A percentile compares a stretch with the other conserved stretches of the same genome.
These are phyloP conservation scores for Diadumene lineata DNA, from an alignment of 92 coral and sea anemone genomes.

Conservation along the genomic window DNA sequence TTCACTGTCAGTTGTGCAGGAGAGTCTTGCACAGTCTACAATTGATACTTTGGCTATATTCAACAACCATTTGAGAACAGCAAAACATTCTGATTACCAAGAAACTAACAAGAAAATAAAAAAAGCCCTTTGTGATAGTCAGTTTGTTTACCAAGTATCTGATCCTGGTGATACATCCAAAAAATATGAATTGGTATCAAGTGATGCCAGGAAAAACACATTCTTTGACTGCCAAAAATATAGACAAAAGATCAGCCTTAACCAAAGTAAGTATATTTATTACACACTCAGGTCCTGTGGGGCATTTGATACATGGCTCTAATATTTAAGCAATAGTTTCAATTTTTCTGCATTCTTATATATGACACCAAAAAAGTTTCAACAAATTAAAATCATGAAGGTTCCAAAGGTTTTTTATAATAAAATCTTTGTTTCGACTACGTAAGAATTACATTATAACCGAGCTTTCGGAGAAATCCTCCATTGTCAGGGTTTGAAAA, in stretches of 20 bases:
- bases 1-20: background rate
- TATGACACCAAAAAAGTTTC: too few species aligned
- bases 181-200: background rate
- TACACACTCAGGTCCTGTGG: too few species aligned
- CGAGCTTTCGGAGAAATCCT: too few species aligned
- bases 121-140: background rate
- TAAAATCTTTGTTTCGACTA: too few species aligned
- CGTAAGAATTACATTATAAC: too few species aligned
- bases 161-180: background rate
- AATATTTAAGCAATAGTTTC: too few species aligned
- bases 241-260: background rate
- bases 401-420: too few species aligned
- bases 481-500: too few species aligned
- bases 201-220: background rate
- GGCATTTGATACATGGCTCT: too few species aligned
- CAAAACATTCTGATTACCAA: background rate
- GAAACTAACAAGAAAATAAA: conserved; percentile 2
- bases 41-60: background rate
- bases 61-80: background rate
- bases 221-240: conserved; percentile 3
- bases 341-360: too few species aligned
- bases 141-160: background rate
- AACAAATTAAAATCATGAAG: too few species aligned
- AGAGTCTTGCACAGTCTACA: background rate
- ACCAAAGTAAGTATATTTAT: background rate